Percentiles rank a stretch among this genome's conserved stretches.
These are phyloP conservation scores for Urocynchramus pylzowi DNA, from an alignment of 2,113 vertebrate genomes.

Conservation along the genomic window DNA sequence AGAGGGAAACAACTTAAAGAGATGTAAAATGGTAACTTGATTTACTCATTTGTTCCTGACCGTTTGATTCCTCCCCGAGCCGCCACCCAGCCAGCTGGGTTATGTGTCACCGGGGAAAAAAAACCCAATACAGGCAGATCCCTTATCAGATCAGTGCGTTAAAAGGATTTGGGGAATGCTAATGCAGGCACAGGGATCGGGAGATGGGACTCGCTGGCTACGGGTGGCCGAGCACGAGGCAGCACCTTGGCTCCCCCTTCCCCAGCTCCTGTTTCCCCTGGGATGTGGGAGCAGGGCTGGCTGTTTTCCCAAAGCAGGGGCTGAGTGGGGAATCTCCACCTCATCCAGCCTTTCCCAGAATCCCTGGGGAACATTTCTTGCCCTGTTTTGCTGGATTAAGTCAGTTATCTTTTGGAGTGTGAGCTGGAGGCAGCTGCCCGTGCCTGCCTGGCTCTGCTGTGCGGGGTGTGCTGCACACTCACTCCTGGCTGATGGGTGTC, in stretches of 20 bases:
- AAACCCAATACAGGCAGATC: slow-evolving; percentile 14
- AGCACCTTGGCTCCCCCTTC: not conserved
- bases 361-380: not conserved
- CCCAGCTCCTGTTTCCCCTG: not conserved
- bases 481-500: rapidly evolving
- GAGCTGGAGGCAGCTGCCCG: not conserved
- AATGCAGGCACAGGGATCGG: slow-evolving; percentile 16
- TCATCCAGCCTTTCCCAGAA: not conserved
- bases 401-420: not conserved
- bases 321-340: not conserved
- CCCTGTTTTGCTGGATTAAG: not conserved
- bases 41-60: slow-evolving; percentile 62
- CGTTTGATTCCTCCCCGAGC: slow-evolving; percentile 46
- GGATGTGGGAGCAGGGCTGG: not conserved
- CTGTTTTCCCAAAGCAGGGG: rapidly evolving
- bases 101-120: slow-evolving; percentile 40
- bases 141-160: slow-evolving; percentile 53
- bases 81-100: slow-evolving; percentile 61
- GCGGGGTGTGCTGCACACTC: not conserved
- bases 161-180: slow-evolving; percentile 67
- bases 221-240: not conserved
- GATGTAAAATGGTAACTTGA: slow-evolving; percentile 67
- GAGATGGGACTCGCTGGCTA: not conserved
- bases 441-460: not conserved
- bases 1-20: slow-evolving; percentile 64